A percentile compares a stretch with the other conserved stretches of the same genome.
Conservation (phyloP, 1,140 invertebrate genomes). For the Eueides isabella region DNA sequence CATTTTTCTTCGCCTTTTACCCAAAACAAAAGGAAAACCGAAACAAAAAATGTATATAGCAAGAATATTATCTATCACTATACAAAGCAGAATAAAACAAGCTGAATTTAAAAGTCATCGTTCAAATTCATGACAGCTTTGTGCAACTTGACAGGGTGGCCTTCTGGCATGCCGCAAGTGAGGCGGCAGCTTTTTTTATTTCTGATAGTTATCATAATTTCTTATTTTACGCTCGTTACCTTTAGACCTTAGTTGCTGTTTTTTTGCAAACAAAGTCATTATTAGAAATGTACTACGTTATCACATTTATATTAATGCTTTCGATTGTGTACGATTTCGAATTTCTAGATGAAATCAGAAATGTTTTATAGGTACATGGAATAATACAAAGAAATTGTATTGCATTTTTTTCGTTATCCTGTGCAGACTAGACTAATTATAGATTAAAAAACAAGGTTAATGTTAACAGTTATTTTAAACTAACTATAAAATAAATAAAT, state of each 20-base stretch:
- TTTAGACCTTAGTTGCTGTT: background rate
- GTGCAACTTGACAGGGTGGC: constrained; percentile 30
- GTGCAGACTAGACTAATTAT: too few relatives aligned
- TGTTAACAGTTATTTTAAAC: too few relatives aligned
- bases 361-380: too few relatives aligned
- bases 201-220: constrained; percentile 9
- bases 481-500: too few relatives aligned
- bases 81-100: constrained; percentile 5
- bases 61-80: background rate
- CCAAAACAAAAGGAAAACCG: background rate
- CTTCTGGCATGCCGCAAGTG: constrained; percentile 27
- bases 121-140: constrained; percentile 58
- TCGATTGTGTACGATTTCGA: too few relatives aligned
- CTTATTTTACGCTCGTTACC: constrained; percentile 9
- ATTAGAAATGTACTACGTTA: background rate
- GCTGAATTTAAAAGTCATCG: constrained; percentile 48
- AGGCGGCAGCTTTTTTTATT: constrained; percentile 24
- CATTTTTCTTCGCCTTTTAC: background rate
- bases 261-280: background rate
- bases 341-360: too few relatives aligned
- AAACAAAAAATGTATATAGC: background rate
- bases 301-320: too few relatives aligned
- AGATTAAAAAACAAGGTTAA: too few relatives aligned
- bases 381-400: too few relatives aligned
- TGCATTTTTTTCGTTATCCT: too few relatives aligned